A percentile compares a stretch with the other conserved stretches of the same genome.
phyloP scores from a whole-genome alignment of 2,888 invertebrate genomes.

The Cataglyphis altisquamis region DNA sequence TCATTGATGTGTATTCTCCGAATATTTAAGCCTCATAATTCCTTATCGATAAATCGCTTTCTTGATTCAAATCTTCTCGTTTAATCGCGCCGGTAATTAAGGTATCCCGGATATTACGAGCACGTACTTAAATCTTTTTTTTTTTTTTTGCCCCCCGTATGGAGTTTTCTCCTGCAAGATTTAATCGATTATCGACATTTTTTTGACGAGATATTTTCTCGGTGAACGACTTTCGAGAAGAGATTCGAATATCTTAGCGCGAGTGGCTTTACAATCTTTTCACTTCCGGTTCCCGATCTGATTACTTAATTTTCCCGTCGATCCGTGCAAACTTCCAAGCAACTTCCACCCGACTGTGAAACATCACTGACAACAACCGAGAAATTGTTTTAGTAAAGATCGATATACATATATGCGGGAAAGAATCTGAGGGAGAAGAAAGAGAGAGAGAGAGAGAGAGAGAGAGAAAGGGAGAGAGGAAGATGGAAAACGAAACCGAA shows the following conservation, averaged over 20 bases:
- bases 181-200: background rate
- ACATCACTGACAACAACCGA: constrained; percentile 3
- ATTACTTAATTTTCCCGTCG: constrained; percentile 12
- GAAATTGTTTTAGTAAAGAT: constrained; percentile 29
- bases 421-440: constrained; percentile 1
- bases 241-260: background rate
- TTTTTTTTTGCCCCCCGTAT: background rate
- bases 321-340: constrained; percentile 19
- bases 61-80: background rate
- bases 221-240: background rate
- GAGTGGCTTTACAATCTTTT: constrained; percentile 1
- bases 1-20: background rate
- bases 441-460: no score
- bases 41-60: background rate
- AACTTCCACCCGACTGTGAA: constrained; percentile 28
- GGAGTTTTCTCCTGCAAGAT: background rate
- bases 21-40: background rate
- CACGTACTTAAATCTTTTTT: background rate
- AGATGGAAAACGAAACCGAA: constrained; percentile 41
- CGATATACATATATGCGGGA: constrained; percentile 2
- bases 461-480: constrained; percentile 31
- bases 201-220: constrained; percentile 1
- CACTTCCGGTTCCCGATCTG: constrained; percentile 22
- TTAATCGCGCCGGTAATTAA: background rate
- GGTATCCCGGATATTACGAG: background rate